phyloP scores from a whole-genome alignment of 1,140 invertebrate species.

The Calliphora vicina region DNA sequence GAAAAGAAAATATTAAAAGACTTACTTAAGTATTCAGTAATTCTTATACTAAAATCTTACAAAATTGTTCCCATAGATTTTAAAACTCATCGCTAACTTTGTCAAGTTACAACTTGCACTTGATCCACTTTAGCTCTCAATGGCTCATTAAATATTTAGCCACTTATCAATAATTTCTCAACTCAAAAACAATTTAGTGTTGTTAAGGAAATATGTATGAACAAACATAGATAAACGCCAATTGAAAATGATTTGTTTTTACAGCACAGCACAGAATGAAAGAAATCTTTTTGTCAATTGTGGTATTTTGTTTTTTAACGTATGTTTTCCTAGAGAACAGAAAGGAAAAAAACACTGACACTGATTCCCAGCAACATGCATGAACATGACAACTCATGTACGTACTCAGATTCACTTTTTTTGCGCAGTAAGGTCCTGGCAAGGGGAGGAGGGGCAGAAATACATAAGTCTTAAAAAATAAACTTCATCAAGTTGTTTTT shows the following conservation, averaged over 20 bases:
- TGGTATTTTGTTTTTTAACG: not conserved
- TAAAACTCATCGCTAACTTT: too few relatives aligned
- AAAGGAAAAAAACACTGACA: not conserved
- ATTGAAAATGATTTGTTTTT: not conserved
- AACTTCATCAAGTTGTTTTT: not conserved
- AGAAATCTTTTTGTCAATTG: slow-evolving; percentile 3
- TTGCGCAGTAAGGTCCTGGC: not conserved
- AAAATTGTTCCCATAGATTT: too few relatives aligned
- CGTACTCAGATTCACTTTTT: not conserved
- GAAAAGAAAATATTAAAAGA: too few relatives aligned
- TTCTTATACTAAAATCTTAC: too few relatives aligned
- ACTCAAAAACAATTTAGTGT: not conserved
- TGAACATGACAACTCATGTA: not conserved
- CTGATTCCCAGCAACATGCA: not conserved
- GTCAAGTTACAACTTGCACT: too few relatives aligned
- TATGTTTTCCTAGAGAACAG: not conserved
- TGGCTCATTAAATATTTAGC: not conserved
- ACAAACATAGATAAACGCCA: not conserved
- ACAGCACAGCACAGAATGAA: not conserved
- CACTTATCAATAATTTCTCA: not conserved
- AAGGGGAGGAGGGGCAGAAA: too few relatives aligned
- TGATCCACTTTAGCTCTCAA: not conserved
- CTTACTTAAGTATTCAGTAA: too few relatives aligned
- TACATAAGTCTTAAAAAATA: not conserved
- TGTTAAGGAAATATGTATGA: not conserved